Base-by-base conservation (phyloP, 2,797 vertebrate genomes). In the Sebastolobus alascanus region DNA sequence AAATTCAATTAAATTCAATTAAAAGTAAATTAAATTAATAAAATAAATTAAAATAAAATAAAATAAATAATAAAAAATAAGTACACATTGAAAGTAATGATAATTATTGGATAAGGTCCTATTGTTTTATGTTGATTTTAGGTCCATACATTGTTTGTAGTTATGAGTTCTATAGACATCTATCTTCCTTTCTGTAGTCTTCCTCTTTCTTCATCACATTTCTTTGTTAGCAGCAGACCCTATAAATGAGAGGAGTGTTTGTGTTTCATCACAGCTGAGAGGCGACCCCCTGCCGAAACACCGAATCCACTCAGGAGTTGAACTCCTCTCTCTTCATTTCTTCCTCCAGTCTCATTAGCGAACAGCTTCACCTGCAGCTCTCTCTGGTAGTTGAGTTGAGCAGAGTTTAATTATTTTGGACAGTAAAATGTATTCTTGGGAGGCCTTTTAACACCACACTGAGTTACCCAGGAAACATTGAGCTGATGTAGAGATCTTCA, bases 231-330 rank as follows among this genome's bases (percentile, higher is more conserved):
- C 67, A 63, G 46, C 54, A 35, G 14, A 40, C 55, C 16, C 40
- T 56, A 0, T 50, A 13, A 70, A 65, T 18, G 12, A 75, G 8
- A 12, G 8, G 18, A 6, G 29, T 12, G 43, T 50, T 55, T 60
- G 67, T 78, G 70, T 75, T 87, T 90, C 20, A 73, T 83, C 73
- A 61, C 61, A 38, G 76, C 79, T 84, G 86, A 80, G 83, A 74
- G 68, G 59, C 55, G 33, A 33, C 52, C 46, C 25, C 74, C 64
- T 20, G 54, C 71, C 18, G 27, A 73, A 54, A 68, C 68, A 54
- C n/a, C 25, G 4, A 16, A 68, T 52, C 52, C 60, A 22, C 68
- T 68, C 68, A 10, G 59, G 68, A 59, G n/a, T 52, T 27, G 22
- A 40, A 68, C 22, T 50, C 61, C 14, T 35, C 7, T 54, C 43